phyloP scores from a whole-genome alignment of 2,797 vertebrate genomes.

The Smutsia temminckii region DNA sequence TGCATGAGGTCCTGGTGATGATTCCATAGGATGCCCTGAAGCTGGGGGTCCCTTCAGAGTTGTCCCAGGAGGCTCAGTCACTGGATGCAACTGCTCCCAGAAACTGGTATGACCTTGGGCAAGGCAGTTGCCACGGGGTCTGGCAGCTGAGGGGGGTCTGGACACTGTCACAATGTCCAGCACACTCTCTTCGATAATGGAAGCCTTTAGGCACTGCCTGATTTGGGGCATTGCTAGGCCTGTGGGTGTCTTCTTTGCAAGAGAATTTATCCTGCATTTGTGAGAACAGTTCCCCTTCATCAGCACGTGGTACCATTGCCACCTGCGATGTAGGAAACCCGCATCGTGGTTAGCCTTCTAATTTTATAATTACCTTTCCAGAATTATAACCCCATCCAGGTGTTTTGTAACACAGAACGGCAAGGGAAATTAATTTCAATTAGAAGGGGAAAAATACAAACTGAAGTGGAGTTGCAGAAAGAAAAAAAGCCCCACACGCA shows the following conservation, averaged over 20 bases:
- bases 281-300: constrained; percentile 7
- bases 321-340: constrained; percentile 72
- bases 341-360: constrained; percentile 80
- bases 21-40: neutral
- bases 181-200: neutral
- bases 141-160: neutral
- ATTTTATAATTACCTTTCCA: constrained; percentile 85
- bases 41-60: neutral
- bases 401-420: constrained; percentile 85
- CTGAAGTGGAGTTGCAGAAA: constrained; percentile 64
- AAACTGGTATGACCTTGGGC: neutral
- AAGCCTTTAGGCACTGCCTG: neutral
- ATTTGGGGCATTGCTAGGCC: neutral
- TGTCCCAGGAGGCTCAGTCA: neutral
- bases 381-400: constrained; percentile 84
- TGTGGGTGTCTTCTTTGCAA: neutral
- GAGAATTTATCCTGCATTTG: neutral
- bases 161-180: neutral
- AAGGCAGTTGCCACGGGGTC: neutral
- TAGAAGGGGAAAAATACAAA: constrained; percentile 82
- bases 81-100: neutral
- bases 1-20: neutral
- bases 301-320: constrained; percentile 1
- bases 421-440: constrained; percentile 86
- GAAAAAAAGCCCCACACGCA: constrained; percentile 14